These are phyloP conservation scores for Araneus ventricosus DNA, from an alignment of 1,140 invertebrate genomes.

Conservation along the genomic window DNA sequence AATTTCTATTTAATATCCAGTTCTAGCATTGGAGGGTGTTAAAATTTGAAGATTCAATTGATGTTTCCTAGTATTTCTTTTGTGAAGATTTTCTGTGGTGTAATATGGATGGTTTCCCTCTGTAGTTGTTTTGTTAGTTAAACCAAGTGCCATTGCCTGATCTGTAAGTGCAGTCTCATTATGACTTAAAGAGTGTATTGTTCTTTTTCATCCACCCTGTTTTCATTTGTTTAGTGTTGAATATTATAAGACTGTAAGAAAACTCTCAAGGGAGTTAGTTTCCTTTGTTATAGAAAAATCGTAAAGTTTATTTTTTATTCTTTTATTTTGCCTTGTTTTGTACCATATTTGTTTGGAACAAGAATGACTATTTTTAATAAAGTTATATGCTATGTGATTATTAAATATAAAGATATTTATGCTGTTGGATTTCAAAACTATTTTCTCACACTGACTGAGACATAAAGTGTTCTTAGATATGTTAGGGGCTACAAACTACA, in stretches of 20 bases:
- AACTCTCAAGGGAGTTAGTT: not conserved
- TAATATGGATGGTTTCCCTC: no score
- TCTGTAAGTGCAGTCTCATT: not conserved
- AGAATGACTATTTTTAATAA: slow-evolving; percentile 59
- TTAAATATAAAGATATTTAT: slow-evolving; percentile 43
- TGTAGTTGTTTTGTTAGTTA: no score
- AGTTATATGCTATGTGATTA: slow-evolving; percentile 9
- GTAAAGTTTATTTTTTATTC: slow-evolving; percentile 36
- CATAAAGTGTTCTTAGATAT: no score
- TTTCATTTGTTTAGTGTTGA: not conserved
- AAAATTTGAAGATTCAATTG: no score
- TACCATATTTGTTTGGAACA: slow-evolving; percentile 57
- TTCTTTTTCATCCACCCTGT: not conserved
- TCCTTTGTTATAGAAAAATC: slow-evolving; percentile 11
- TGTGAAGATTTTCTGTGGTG: no score
- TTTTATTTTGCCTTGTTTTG: slow-evolving; percentile 39
- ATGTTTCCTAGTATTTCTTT: no score
- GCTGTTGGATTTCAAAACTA: not conserved
- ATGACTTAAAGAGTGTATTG: not conserved
- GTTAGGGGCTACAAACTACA: no score
- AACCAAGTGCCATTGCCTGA: not conserved
- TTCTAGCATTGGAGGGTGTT: no score
- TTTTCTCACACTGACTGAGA: no score
- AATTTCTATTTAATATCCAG: no score
- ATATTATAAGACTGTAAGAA: slow-evolving; percentile 4